A percentile compares a stretch with the other conserved stretches of the same genome.
phyloP scores from a whole-genome alignment of 92 coral and sea anemone species.

The Chrysogorgia sp. region DNA sequence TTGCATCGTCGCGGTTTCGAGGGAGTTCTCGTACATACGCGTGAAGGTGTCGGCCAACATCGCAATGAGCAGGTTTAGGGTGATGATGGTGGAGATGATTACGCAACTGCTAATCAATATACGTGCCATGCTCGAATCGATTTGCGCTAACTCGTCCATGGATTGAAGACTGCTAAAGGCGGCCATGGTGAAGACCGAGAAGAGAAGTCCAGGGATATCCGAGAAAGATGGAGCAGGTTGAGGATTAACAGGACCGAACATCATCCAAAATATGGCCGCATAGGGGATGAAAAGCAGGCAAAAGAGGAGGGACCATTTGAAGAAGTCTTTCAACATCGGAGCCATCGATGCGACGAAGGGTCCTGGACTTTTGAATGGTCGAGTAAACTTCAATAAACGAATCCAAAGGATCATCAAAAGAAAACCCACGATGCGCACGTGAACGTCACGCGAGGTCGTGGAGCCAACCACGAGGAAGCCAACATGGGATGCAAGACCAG shows the following conservation, averaged over 20 bases:
- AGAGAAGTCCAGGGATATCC: constrained; percentile 71
- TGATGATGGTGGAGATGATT: constrained; percentile 21
- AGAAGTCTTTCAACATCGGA: constrained; percentile 37
- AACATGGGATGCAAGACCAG: constrained; percentile 26
- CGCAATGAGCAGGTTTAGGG: constrained; percentile 34
- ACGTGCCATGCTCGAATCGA: constrained; percentile 20
- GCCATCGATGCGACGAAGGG: constrained; percentile 42
- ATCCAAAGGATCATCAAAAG: constrained; percentile 80
- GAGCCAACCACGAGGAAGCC: constrained; percentile 29
- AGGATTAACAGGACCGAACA: constrained; percentile 46
- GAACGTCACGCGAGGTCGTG: constrained; percentile 38
- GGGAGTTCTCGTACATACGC: constrained; percentile 35
- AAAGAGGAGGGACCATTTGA: constrained; percentile 41
- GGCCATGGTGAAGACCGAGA: constrained; percentile 91
- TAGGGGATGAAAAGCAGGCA: constrained; percentile 31
- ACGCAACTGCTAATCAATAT: constrained; percentile 20
- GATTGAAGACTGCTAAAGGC: constrained; percentile 53
- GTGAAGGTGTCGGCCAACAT: constrained; percentile 44
- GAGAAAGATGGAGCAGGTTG: constrained; percentile 65
- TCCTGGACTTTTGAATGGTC: constrained; percentile 66
- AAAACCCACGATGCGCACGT: constrained; percentile 75
- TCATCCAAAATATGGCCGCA: constrained; percentile 42
- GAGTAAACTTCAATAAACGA: constrained; percentile 86
- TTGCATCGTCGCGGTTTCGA: constrained; percentile 44
- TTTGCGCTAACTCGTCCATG: not conserved